Evolutionary conservation across 64 coral and sea anemone genomes (phyloP).

Genomic region (Hydrozoanthus tunicans): DNA sequence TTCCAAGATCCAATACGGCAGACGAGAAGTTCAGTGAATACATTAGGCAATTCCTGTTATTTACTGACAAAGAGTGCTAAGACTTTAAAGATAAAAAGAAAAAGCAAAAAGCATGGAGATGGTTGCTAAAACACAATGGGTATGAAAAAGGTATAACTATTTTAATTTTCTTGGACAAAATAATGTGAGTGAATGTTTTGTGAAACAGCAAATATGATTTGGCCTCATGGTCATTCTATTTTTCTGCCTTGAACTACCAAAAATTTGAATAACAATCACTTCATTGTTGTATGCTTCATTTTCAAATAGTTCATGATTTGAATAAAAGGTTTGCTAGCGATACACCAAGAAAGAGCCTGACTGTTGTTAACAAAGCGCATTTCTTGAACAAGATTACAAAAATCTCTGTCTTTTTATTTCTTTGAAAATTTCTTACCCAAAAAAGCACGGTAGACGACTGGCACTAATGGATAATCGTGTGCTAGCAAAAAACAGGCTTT

Average conservation of each 20-base stretch:
- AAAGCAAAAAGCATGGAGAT: neutral
- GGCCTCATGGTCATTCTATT: neutral
- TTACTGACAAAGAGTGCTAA: neutral
- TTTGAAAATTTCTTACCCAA: no score
- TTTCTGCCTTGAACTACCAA: conserved; percentile 2
- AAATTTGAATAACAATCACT: conserved; percentile 13
- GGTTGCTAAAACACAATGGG: neutral
- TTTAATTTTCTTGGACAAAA: neutral
- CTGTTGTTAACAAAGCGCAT: neutral
- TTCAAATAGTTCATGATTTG: neutral
- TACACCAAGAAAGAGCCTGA: neutral
- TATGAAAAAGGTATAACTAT: neutral
- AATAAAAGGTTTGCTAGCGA: neutral
- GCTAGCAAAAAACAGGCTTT: no score
- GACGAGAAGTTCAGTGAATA: neutral
- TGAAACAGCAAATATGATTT: neutral
- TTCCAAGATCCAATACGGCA: neutral
- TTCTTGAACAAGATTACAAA: no score
- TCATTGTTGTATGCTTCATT: neutral
- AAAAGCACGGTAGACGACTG: no score
- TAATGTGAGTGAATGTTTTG: neutral
- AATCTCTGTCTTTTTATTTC: no score
- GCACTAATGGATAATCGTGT: no score
- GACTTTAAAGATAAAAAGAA: conserved; percentile 3
- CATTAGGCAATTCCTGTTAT: neutral